A percentile compares a stretch with the other conserved stretches of the same genome.
Conservation (phyloP, 2,888 invertebrate species). For the Torymus aiolomorphi region DNA sequence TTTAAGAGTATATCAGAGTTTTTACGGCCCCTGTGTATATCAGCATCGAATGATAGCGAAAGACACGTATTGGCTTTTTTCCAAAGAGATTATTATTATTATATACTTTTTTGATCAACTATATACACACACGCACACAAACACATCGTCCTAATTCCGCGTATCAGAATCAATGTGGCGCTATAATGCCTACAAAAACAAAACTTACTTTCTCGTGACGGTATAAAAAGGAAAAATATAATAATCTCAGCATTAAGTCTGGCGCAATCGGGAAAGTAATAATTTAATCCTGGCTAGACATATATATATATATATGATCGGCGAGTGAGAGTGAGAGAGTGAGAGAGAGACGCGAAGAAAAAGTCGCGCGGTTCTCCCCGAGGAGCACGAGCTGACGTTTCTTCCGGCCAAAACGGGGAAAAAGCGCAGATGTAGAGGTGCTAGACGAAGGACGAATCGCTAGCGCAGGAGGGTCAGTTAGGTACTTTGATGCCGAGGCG, state of each 20-base stretch:
- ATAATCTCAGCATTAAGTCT: constrained; percentile 21
- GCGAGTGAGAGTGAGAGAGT: too few species aligned
- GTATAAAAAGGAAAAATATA: background rate
- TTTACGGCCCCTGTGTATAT: constrained; percentile 8
- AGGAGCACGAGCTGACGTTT: too few species aligned
- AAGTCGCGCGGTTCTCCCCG: too few species aligned
- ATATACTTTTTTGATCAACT: background rate
- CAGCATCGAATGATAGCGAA: background rate
- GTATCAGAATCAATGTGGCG: too few species aligned
- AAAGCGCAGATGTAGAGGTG: constrained; percentile 11
- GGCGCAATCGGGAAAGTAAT: background rate
- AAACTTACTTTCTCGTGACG: too few species aligned
- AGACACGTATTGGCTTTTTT: background rate
- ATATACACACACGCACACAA: too few species aligned
- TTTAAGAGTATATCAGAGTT: constrained; percentile 7
- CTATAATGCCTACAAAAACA: too few species aligned
- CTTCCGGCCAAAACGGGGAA: background rate
- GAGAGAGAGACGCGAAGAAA: too few species aligned
- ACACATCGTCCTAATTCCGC: too few species aligned
- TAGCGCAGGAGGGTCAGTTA: constrained; percentile 21
- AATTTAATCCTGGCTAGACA: constrained; percentile 23
- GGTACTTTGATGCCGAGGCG: too few species aligned
- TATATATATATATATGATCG: constrained; percentile 6
- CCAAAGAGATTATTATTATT: background rate
- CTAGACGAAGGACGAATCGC: constrained; percentile 42